Base-by-base conservation (phyloP, 2,888 invertebrate species). In the Strigamia maritima region DNA sequence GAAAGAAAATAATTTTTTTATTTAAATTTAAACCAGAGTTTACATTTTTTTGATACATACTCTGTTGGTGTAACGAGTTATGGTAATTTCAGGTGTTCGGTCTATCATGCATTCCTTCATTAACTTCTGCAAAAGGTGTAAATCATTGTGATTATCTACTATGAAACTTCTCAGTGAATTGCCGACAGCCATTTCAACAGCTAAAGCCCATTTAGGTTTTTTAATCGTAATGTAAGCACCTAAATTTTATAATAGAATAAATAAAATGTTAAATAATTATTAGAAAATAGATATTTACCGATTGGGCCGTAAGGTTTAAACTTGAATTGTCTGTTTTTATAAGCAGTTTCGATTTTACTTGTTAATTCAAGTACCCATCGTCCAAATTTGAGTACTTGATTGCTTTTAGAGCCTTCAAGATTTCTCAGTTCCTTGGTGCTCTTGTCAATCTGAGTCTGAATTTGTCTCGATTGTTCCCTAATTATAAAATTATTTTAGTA, bases 231-330 rank as follows among this genome's bases (percentile, higher is more conserved):
- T 75, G 35, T 6, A 35, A 8, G 75, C 75, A 14, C 75, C 75
- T 75, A 75, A 60, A 60, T n/a, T 49, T 49, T 35, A n/a, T n/a
- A n/a, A n/a, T n/a, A n/a, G 81, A 4, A 83, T 84, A 78, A 82
- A 10, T n/a, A 31, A 28, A 4, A 76, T 35, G 8, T 76, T 76
- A 76, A 26, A 76, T 7, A 28, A 28, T 75, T 22, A 28, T 75
- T 28, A 35, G 38, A 40, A 76, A 12, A 74, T 75, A 74, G 31
- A 83, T 76, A 86, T 85, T 85, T 86, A 89, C 95, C 95, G 70
- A 96, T 84, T 6, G 96, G 96, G 3, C 96, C 96, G 31, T 90
- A 87, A 0, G 96, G 96, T 84, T 91, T 90, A 81, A 90, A 86
- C 60, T 88, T 88, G 86, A 94, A 94, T 82, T 88, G 87, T 0